Conservation (phyloP, 2,113 vertebrate genomes). For the Dolichotis patagonum region DNA sequence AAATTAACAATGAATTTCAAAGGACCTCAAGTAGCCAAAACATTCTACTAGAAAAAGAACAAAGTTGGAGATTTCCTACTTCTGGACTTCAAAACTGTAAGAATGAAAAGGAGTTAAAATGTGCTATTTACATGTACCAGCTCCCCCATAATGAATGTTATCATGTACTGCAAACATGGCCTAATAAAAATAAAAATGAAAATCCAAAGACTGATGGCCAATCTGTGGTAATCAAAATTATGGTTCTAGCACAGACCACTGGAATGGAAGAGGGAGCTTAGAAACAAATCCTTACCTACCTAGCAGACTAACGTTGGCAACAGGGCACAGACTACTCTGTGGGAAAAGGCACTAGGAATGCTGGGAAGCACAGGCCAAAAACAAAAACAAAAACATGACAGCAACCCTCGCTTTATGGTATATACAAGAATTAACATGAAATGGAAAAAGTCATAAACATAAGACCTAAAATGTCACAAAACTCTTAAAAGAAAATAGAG, state of each 20-base stretch:
- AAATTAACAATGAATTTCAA: neutral
- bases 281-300: neutral
- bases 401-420: neutral
- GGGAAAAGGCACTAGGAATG: neutral
- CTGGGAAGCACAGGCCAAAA: neutral
- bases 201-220: neutral
- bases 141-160: neutral
- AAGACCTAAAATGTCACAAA: neutral
- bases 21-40: neutral
- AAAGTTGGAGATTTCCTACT: neutral
- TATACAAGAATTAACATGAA: neutral
- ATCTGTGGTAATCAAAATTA: neutral
- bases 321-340: neutral
- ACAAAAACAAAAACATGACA: neutral
- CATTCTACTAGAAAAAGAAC: neutral
- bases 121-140: neutral
- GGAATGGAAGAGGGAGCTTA: neutral
- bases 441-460: neutral
- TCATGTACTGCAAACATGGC: neutral
- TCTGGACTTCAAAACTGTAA: neutral
- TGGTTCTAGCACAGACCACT: neutral
- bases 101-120: neutral
- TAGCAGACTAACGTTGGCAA: neutral
- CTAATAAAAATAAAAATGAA: neutral
- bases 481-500: neutral